These are phyloP conservation scores for Polietes domitor DNA, from an alignment of 2,888 invertebrate species.

Conservation along the genomic window DNA sequence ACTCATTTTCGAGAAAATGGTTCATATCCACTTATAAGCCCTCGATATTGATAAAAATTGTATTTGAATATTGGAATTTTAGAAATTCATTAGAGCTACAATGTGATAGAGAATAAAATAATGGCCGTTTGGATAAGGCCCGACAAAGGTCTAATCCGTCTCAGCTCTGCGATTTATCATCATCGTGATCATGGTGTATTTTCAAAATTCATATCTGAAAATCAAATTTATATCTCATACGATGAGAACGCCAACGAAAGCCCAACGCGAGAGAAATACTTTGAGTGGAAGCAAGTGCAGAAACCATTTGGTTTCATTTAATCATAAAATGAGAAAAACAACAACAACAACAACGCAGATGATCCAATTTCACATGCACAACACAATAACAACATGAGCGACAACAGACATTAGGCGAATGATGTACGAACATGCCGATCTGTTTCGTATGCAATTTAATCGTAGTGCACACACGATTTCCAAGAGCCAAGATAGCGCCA, in stretches of 20 bases:
- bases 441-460: conserved; percentile 54
- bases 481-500: conserved; percentile 61
- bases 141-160: too few species aligned
- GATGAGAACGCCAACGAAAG: neutral
- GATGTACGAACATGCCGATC: conserved; percentile 31
- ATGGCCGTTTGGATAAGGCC: too few species aligned
- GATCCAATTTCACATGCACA: conserved; percentile 68
- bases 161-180: neutral
- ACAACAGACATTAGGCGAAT: conserved; percentile 18
- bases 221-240: conserved; percentile 45
- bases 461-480: conserved; percentile 40
- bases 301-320: conserved; percentile 79
- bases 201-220: conserved; percentile 35
- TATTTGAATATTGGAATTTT: too few species aligned
- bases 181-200: conserved; percentile 3
- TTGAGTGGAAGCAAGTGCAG: conserved; percentile 24
- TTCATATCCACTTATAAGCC: too few species aligned
- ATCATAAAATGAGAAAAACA: conserved; percentile 51
- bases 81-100: too few species aligned
- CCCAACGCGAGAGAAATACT: neutral
- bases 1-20: too few species aligned
- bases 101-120: too few species aligned
- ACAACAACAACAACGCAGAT: conserved; percentile 48
- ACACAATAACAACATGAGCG: conserved; percentile 37
- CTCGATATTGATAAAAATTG: too few species aligned